Evolutionary conservation across 2,888 invertebrate genomes (phyloP).

Genomic region (Meghimatium bilineatum): DNA sequence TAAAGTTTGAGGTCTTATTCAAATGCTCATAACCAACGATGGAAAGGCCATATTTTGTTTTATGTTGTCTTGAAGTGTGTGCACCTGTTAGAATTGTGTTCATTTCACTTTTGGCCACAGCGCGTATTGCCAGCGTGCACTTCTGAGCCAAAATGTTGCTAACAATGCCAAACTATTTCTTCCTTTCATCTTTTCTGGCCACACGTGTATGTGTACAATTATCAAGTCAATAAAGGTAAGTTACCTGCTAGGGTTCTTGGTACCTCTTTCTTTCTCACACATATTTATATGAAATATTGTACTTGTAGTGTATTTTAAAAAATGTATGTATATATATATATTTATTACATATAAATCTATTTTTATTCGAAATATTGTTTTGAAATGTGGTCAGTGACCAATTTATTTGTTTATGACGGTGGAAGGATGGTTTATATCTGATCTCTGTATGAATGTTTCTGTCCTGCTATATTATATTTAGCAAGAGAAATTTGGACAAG

Average conservation of each 20-base stretch:
- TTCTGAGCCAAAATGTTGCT: neutral
- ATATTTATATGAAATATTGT: neutral
- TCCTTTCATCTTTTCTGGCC: slow-evolving; percentile 35
- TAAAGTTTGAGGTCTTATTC: too few species aligned
- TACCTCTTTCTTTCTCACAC: neutral
- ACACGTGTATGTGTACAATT: slow-evolving; percentile 48
- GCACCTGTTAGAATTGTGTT: neutral
- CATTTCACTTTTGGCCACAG: neutral
- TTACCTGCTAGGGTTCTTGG: slow-evolving; percentile 23
- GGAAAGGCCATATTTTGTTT: neutral
- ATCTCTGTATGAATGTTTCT: too few species aligned
- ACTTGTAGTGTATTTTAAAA: neutral
- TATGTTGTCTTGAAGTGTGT: neutral
- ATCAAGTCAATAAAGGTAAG: slow-evolving; percentile 67
- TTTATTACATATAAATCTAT: too few species aligned
- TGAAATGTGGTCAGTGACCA: too few species aligned
- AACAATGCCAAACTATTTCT: slow-evolving; percentile 22
- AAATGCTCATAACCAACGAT: neutral
- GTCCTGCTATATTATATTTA: too few species aligned
- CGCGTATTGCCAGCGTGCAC: slow-evolving; percentile 1
- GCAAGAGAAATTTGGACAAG: too few species aligned
- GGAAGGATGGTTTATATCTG: too few species aligned
- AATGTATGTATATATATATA: too few species aligned
- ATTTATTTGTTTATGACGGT: too few species aligned
- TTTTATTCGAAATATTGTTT: too few species aligned